Evolutionary conservation across 2,888 invertebrate species (phyloP).

Genomic region (Sesia bembeciformis): DNA sequence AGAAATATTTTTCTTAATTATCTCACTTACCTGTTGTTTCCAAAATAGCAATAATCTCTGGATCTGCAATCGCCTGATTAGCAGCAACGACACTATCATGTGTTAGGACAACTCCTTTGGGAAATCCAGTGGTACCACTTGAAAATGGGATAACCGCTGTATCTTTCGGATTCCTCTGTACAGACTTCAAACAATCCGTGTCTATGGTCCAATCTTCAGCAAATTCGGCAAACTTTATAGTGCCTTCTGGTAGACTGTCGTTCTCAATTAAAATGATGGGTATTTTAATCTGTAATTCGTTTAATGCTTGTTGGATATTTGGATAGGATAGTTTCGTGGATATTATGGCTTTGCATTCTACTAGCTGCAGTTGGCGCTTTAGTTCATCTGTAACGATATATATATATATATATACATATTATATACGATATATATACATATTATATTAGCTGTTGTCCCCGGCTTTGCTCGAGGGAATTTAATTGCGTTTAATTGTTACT

Average conservation of each 20-base stretch:
- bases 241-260: constrained; percentile 64
- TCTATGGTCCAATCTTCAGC: constrained; percentile 69
- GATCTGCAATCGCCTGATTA: constrained; percentile 47
- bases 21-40: constrained; percentile 44
- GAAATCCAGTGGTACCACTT: constrained; percentile 89
- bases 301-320: constrained; percentile 60
- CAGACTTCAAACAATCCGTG: constrained; percentile 58
- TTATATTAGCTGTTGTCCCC: no score
- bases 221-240: constrained; percentile 79
- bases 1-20: no score
- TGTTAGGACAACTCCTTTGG: constrained; percentile 82
- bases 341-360: constrained; percentile 78
- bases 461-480: no score
- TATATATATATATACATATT: no score
- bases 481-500: no score
- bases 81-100: constrained; percentile 75
- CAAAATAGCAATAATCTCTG: constrained; percentile 41
- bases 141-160: constrained; percentile 85
- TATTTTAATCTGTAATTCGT: constrained; percentile 50
- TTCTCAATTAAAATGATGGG: constrained; percentile 68
- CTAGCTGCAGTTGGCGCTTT: constrained; percentile 74
- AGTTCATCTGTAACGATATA: constrained; percentile 79
- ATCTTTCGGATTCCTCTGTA: constrained; percentile 68
- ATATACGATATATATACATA: constrained; percentile 4
- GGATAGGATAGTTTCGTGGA: constrained; percentile 70